phyloP scores from a whole-genome alignment of 2,888 invertebrate genomes.

The Andricus quercusramuli region DNA sequence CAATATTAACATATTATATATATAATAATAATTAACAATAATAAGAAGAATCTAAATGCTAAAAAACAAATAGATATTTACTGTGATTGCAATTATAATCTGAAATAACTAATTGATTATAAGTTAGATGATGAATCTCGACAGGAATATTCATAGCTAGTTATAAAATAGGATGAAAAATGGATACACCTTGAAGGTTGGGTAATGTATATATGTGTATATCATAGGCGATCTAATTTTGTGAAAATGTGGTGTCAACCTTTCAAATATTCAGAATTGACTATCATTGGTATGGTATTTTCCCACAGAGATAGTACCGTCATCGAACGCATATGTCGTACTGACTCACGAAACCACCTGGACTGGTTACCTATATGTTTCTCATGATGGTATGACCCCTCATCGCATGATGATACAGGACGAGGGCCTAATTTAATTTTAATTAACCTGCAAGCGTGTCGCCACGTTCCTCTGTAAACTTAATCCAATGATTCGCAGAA shows the following conservation, averaged over 20 bases:
- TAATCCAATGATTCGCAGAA: constrained; percentile 42
- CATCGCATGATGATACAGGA: constrained; percentile 57
- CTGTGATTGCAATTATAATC: too few species aligned
- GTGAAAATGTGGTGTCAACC: constrained; percentile 10
- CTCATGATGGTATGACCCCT: constrained; percentile 66
- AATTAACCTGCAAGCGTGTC: constrained; percentile 57
- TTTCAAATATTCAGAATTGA: constrained; percentile 42
- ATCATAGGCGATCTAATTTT: constrained; percentile 8
- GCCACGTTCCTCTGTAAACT: constrained; percentile 34
- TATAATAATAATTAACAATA: too few species aligned
- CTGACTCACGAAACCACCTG: constrained; percentile 69
- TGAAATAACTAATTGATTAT: too few species aligned
- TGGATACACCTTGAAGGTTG: neutral
- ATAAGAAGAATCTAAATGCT: too few species aligned
- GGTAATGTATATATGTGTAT: too few species aligned
- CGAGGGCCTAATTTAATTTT: constrained; percentile 59
- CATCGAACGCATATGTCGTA: constrained; percentile 72
- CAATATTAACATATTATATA: too few species aligned
- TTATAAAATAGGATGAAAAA: neutral
- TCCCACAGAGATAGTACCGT: constrained; percentile 73
- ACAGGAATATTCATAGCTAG: too few species aligned
- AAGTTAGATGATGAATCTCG: too few species aligned
- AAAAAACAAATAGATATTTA: too few species aligned
- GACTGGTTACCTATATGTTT: constrained; percentile 66
- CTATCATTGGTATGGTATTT: constrained; percentile 62